A percentile compares a stretch with the other conserved stretches of the same genome.
phyloP scores from a whole-genome alignment of 2,797 vertebrate species.

The Phylloscopus collybita region DNA sequence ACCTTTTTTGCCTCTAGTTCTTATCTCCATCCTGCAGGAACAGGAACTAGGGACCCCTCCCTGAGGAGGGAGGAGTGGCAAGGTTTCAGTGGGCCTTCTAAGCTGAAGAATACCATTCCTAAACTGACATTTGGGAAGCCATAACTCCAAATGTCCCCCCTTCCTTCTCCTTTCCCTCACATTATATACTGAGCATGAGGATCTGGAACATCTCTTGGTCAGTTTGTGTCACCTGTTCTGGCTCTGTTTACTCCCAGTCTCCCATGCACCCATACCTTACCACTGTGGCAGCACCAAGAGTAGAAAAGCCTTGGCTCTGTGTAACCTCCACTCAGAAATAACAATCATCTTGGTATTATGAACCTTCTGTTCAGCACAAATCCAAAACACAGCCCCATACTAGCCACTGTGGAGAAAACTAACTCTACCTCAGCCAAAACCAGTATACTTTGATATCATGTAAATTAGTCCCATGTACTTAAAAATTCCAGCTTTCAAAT shows the following conservation, averaged over 20 bases:
- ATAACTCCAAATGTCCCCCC: not conserved
- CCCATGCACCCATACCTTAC: not conserved
- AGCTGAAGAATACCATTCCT: not conserved
- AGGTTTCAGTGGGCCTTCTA: not conserved
- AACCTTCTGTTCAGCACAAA: not conserved
- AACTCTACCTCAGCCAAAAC: not conserved
- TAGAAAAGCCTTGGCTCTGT: not conserved
- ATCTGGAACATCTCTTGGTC: not conserved
- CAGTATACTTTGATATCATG: not conserved
- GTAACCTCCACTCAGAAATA: not conserved
- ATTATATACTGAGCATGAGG: not conserved
- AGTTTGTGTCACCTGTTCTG: not conserved
- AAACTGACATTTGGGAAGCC: not conserved
- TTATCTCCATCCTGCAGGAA: not conserved
- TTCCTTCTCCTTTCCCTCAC: not conserved
- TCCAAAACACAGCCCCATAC: not conserved
- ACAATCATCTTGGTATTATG: not conserved
- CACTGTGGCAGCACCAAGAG: no score
- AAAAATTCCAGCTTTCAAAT: not conserved
- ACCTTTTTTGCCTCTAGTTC: not conserved
- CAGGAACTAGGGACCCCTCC: not conserved
- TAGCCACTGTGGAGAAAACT: not conserved
- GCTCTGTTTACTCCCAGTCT: not conserved
- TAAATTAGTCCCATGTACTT: not conserved
- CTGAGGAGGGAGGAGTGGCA: not conserved